Percentiles rank a stretch among this genome's conserved stretches.
Evolutionary conservation across 2,113 vertebrate genomes (phyloP).

Genomic region (Uria aalge): DNA sequence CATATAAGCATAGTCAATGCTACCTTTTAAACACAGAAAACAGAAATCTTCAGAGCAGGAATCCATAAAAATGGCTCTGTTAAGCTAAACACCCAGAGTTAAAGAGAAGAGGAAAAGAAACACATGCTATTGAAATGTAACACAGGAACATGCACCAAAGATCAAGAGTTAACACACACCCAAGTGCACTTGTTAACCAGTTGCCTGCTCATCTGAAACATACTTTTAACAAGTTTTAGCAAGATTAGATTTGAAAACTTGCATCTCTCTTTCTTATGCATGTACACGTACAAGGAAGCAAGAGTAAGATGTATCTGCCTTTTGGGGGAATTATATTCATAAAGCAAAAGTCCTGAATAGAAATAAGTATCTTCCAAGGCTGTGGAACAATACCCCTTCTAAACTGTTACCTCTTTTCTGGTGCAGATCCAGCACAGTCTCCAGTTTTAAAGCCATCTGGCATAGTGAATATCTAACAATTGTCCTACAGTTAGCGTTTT

Average conservation of each 20-base stretch:
- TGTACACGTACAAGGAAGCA: neutral
- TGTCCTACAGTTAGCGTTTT: neutral
- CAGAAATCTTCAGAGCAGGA: neutral
- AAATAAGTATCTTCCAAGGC: neutral
- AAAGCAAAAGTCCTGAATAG: neutral
- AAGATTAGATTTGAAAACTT: constrained; percentile 32
- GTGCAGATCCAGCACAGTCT: neutral
- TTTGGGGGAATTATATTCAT: neutral
- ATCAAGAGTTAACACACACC: constrained; percentile 34
- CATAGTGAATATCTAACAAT: neutral
- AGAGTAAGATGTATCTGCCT: neutral
- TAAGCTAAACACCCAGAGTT: neutral
- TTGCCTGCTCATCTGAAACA: neutral
- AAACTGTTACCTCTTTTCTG: neutral
- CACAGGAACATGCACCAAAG: neutral
- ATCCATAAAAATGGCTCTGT: neutral
- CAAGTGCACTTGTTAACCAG: constrained; percentile 11
- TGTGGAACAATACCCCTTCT: neutral
- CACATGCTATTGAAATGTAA: constrained; percentile 7
- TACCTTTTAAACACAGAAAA: neutral
- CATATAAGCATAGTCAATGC: neutral
- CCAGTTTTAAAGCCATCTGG: neutral
- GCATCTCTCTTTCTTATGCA: neutral
- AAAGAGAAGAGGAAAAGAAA: constrained; percentile 16
- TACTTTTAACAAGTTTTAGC: constrained; percentile 29